phyloP scores from a whole-genome alignment of 2,113 vertebrate genomes.

The Pipa parva region DNA sequence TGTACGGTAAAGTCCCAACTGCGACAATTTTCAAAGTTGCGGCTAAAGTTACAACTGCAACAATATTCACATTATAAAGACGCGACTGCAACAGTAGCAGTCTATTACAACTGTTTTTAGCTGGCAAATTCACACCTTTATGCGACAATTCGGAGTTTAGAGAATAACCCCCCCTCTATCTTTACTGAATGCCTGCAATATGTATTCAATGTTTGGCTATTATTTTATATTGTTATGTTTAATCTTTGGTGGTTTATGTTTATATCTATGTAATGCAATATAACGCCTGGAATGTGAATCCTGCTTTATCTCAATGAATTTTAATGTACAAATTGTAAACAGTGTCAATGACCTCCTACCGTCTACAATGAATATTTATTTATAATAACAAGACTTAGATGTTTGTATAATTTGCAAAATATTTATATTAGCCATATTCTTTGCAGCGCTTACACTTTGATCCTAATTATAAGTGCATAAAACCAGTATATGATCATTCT shows the following conservation, averaged over 20 bases:
- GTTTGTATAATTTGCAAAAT: slow-evolving; percentile 25
- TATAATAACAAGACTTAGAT: slow-evolving; percentile 19
- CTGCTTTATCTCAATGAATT: neutral
- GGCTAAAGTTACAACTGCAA: no score
- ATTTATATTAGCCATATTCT: slow-evolving; percentile 30
- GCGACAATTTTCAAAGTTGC: no score
- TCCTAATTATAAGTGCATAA: slow-evolving; percentile 13
- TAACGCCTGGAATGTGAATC: neutral
- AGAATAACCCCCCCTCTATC: neutral
- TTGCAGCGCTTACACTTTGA: slow-evolving; percentile 8
- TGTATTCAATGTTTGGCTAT: neutral
- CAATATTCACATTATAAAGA: no score
- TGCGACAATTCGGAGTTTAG: no score
- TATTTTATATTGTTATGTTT: no score
- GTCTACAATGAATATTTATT: slow-evolving; percentile 5
- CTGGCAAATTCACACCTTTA: no score
- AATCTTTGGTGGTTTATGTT: neutral
- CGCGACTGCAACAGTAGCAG: no score
- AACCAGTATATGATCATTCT: neutral
- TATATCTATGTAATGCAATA: neutral
- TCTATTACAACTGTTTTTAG: no score
- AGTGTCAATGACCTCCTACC: neutral
- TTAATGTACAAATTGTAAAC: neutral
- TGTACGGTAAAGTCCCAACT: no score
- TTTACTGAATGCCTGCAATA: neutral